Conservation (phyloP, 2,888 invertebrate genomes). For the Pandemis corylana region DNA sequence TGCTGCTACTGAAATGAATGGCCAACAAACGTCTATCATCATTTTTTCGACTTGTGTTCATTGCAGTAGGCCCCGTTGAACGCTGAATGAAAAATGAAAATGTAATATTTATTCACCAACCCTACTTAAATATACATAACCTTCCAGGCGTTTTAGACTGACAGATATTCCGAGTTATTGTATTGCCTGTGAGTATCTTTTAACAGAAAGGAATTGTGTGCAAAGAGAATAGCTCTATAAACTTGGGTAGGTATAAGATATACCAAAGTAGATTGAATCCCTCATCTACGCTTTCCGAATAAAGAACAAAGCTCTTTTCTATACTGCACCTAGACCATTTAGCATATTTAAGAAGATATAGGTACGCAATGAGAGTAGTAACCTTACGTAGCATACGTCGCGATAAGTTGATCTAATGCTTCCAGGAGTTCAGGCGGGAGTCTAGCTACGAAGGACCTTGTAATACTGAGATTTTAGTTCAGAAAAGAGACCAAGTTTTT, state of each 20-base stretch:
- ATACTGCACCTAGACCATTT: too few species aligned
- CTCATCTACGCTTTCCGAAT: too few species aligned
- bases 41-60: conserved; percentile 39
- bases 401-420: too few species aligned
- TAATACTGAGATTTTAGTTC: too few species aligned
- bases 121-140: conserved; percentile 40
- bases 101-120: conserved; percentile 41
- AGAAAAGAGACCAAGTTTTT: too few species aligned
- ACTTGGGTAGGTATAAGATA: not conserved
- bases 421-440: too few species aligned
- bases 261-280: not conserved
- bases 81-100: conserved; percentile 40
- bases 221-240: not conserved
- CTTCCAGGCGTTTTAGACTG: conserved; percentile 32
- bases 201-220: conserved; percentile 1
- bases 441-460: too few species aligned
- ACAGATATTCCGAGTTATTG: conserved; percentile 26
- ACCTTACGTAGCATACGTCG: not conserved
- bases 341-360: too few species aligned
- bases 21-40: conserved; percentile 41
- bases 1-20: conserved; percentile 37
- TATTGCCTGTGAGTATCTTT: conserved; percentile 6
- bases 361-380: too few species aligned
- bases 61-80: conserved; percentile 33
- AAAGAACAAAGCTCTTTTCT: too few species aligned